Evolutionary conservation across 2,113 vertebrate genomes (phyloP).

Genomic region (Ia io): DNA sequence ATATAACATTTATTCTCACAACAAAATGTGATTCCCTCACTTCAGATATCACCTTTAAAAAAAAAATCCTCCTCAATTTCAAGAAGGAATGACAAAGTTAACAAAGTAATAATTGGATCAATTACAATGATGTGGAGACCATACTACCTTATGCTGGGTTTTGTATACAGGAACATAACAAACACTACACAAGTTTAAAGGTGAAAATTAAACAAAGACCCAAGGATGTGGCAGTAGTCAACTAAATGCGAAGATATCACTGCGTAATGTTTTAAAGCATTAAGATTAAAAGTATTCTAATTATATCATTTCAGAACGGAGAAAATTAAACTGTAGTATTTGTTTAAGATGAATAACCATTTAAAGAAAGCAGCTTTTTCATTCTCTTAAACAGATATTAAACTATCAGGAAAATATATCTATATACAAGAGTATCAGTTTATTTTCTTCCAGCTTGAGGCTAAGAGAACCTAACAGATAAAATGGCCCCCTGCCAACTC

Average conservation of each 20-base stretch:
- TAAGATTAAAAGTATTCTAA: neutral
- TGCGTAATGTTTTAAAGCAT: constrained; percentile 9
- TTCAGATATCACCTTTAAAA: neutral
- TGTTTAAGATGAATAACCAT: neutral
- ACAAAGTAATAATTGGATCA: neutral
- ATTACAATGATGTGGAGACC: neutral
- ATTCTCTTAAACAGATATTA: constrained; percentile 7
- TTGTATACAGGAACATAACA: neutral
- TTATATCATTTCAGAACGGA: constrained; percentile 17
- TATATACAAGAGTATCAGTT: neutral
- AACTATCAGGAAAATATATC: neutral
- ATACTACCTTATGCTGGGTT: neutral
- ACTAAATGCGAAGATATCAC: neutral
- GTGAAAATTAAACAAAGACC: constrained; percentile 23
- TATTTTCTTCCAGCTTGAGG: constrained; percentile 6
- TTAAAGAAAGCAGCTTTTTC: constrained; percentile 10
- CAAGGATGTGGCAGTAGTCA: neutral
- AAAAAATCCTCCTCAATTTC: neutral
- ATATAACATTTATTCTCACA: neutral
- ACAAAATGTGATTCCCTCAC: neutral
- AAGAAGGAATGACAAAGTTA: constrained; percentile 20
- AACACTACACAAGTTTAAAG: neutral
- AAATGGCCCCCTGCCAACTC: neutral
- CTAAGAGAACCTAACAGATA: constrained; percentile 34
- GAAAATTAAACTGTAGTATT: neutral